phyloP scores from a whole-genome alignment of 2,113 vertebrate genomes.

The Scomber scombrus region DNA sequence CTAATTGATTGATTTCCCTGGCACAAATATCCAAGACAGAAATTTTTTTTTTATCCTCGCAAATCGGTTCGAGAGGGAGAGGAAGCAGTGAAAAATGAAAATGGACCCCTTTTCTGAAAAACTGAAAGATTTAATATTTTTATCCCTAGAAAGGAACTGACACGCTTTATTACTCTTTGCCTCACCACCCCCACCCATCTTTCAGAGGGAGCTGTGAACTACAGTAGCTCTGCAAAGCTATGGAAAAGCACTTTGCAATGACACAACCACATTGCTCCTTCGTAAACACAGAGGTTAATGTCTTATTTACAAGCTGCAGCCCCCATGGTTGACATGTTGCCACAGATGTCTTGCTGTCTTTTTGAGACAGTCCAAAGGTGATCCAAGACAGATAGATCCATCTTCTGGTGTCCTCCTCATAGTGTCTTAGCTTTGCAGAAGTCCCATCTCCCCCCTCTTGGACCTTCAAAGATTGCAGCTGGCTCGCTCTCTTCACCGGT shows the following conservation, averaged over 20 bases:
- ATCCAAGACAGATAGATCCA: slow-evolving; percentile 54
- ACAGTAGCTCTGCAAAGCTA: slow-evolving; percentile 19
- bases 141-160: slow-evolving; percentile 73
- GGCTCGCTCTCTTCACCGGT: slow-evolving; percentile 54
- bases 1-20: slow-evolving; percentile 79
- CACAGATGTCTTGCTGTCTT: slow-evolving; percentile 43
- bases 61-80: slow-evolving; percentile 36
- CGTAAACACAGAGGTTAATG: slow-evolving; percentile 70
- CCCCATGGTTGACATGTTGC: slow-evolving; percentile 44
- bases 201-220: slow-evolving; percentile 29
- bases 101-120: slow-evolving; percentile 49
- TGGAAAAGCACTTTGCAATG: slow-evolving; percentile 63
- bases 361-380: slow-evolving; percentile 25
- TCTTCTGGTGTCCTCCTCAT: slow-evolving; percentile 37
- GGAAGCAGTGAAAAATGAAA: slow-evolving; percentile 56
- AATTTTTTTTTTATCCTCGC: slow-evolving; percentile 45
- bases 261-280: slow-evolving; percentile 53
- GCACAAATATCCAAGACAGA: slow-evolving; percentile 61
- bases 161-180: slow-evolving; percentile 76
- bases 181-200: slow-evolving; percentile 30
- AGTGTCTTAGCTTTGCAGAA: slow-evolving; percentile 33
- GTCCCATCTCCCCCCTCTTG: slow-evolving; percentile 17
- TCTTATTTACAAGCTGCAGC: slow-evolving; percentile 68
- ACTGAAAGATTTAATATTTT: slow-evolving; percentile 79
- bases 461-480: slow-evolving; percentile 56